These are phyloP conservation scores for Oenanthe melanoleuca DNA, from an alignment of 2,113 vertebrate species.

Conservation along the genomic window DNA sequence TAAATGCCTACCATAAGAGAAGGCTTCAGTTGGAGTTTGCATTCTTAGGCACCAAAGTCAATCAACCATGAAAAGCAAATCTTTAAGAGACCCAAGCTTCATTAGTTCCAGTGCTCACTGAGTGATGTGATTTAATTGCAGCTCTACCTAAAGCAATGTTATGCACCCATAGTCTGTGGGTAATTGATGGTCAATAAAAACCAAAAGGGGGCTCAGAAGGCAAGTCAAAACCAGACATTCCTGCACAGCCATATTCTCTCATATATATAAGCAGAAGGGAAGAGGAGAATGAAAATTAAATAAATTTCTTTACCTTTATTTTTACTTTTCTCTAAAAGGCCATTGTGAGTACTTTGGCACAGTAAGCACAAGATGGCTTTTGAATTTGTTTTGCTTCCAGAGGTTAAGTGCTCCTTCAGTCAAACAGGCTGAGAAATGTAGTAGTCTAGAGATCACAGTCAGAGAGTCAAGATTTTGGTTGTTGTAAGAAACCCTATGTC, in stretches of 20 bases:
- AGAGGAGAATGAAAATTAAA: neutral
- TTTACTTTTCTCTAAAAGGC: neutral
- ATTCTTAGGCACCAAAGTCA: constrained; percentile 36
- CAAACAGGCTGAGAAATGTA: neutral
- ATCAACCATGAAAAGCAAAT: constrained; percentile 45
- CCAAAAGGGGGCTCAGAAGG: neutral
- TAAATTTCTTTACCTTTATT: neutral
- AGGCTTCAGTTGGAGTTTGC: constrained; percentile 23
- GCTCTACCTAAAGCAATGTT: constrained; percentile 24
- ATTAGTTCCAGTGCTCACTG: constrained; percentile 33
- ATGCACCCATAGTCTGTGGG: neutral
- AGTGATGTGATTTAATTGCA: constrained; percentile 46
- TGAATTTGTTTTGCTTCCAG: neutral
- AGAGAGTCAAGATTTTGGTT: neutral
- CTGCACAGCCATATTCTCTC: neutral
- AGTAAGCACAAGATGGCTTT: neutral
- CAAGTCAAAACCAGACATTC: neutral
- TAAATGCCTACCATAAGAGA: neutral
- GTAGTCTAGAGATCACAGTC: neutral
- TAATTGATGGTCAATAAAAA: constrained; percentile 36
- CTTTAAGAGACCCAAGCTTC: constrained; percentile 44
- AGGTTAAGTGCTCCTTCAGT: neutral
- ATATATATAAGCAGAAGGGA: neutral
- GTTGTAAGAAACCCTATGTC: neutral
- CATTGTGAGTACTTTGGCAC: neutral